Percentiles rank a stretch among this genome's conserved stretches.
Evolutionary conservation across 2,797 vertebrate genomes (phyloP).

Genomic region (Gambusia yucatana): DNA sequence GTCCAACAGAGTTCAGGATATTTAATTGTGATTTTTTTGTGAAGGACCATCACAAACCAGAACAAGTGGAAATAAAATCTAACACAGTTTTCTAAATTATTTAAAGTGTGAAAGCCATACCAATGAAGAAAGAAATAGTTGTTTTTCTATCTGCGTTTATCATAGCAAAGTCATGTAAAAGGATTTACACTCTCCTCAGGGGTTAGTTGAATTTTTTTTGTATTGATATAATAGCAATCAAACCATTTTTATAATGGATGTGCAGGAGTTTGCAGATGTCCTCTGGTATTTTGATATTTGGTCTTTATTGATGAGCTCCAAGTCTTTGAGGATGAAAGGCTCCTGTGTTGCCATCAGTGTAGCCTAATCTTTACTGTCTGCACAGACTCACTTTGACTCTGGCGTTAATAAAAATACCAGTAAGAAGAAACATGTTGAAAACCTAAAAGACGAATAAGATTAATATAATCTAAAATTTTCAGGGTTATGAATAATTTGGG

Average conservation of each 20-base stretch:
- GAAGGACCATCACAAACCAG: background rate
- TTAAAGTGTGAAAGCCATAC: background rate
- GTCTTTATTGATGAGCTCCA: background rate
- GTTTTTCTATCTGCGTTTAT: background rate
- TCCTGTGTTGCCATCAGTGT: background rate
- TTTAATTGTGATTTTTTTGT: background rate
- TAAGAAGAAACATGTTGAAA: background rate
- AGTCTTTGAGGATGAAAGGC: background rate
- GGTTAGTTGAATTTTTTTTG: background rate
- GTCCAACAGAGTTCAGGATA: background rate
- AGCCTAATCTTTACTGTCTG: background rate
- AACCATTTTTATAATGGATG: background rate
- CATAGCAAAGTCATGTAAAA: background rate
- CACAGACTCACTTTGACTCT: background rate
- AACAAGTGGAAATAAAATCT: background rate
- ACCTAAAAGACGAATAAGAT: background rate
- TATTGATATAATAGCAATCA: background rate
- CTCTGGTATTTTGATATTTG: background rate
- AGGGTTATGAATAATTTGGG: background rate
- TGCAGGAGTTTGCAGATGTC: background rate
- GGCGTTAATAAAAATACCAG: background rate
- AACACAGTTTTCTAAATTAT: background rate
- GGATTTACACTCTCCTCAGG: background rate
- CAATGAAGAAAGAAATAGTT: background rate
- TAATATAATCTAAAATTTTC: background rate